Base-by-base conservation (phyloP, 1,140 invertebrate genomes). In the Lepidotrigona ventralis region DNA sequence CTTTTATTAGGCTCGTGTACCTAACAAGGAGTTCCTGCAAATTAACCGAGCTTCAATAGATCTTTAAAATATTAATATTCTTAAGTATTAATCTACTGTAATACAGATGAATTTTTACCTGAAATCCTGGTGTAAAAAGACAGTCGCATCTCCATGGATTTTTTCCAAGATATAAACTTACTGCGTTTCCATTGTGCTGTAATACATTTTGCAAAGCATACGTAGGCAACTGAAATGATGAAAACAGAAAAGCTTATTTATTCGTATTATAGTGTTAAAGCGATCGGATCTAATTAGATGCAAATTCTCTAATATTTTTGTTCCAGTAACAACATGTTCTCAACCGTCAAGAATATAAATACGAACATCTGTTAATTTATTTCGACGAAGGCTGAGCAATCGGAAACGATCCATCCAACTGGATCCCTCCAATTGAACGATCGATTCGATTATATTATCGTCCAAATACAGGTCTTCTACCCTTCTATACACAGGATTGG, bases 131-230 rank as follows among this genome's bases (percentile, higher is more conserved):
- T 11, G 96, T 97, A 89, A 97, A 97, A 58, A 95, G 94, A 85
- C 97, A 98, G 88, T 97, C 97, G 90, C 97, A 98, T 79, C 95
- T 95, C 97, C 97, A 98, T 0, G 97, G 96, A 94, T 98, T 98
- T 64, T 95, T 93, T 5, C 97, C 97, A 0, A 98, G 93, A 87
- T 95, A 95, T 23, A 98, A 92, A 81, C 93, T 91, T 81, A 95
- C 96, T 82, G 96, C 96, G 86, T 97, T 96, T 66, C 94, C 93
- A 89, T 97, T 98, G 66, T 95, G 95, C 81, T 96, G 94, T n/a
- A 98, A 94, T 1, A 96, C 96, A 90, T 97, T 96, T 90, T 97
- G 97, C 66, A 98, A 92, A 0, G 96, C 96, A 90, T 97, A 97
- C 0, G 97, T 96, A 53, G 97, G 97, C 72, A 97, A 92, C 96